Evolutionary conservation across 1,140 invertebrate genomes (phyloP), one percentile per base, ranked within the genome.

Genomic region (Scaptomyza graminum): DNA sequence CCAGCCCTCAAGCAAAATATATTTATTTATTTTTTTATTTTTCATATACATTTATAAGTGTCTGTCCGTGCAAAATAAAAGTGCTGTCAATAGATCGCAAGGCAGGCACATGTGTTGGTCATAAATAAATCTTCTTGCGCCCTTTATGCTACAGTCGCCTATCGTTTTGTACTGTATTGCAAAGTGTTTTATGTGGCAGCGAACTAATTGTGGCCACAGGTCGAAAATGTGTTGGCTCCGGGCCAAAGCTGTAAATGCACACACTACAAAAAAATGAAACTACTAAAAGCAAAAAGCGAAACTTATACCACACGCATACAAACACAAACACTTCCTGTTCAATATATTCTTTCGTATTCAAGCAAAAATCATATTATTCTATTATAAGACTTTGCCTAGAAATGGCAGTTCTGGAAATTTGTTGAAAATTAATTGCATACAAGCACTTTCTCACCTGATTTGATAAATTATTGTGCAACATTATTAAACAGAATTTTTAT

Each of bases 81-180:
- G 49, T 16, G 46, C 59, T 16, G 64, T 63, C 46, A 64, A 43
- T 16, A 65, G n/a, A 65, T 44, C 22, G 47, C 15, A 47, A 41
- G 9, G n/a, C 52, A 41, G 9, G n/a, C 25, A 13, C 68, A 80
- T 73, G 77, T 81, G 62, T 76, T 73, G 31, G 50, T 57, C 69
- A 87, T 85, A 85, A 85, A 85, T 87, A 66, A 54, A 64, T 46
- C 65, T 55, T 37, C 34, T 8, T 46, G 61, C 46, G 67, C 61
- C 61, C 61, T 63, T 47, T 73, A 55, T 71, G 63, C 59, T 65
- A 39, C 61, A 59, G 70, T 15, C 41, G 16, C 5, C 31, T 41
- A 46, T 62, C 6, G 55, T 63, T 60, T 25, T 15, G 52, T 25
- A 12, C 22, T 34, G 8, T 1, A 44, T 25, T 73, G 59, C 37